phyloP scores from a whole-genome alignment of 2,797 vertebrate species.

The Orestias chungarensis region DNA sequence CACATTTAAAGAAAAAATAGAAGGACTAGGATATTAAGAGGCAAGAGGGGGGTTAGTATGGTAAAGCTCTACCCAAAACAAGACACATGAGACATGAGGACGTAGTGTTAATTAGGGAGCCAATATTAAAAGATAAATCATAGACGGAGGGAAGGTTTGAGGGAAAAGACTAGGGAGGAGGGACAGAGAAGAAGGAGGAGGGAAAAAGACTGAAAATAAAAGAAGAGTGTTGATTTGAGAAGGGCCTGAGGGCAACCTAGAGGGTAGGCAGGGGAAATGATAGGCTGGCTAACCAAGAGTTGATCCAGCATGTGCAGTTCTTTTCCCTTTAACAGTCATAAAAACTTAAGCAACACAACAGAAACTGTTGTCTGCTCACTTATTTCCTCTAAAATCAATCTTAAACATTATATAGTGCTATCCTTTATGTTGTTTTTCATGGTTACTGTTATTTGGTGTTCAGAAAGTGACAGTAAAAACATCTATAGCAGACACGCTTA shows the following conservation, averaged over 20 bases:
- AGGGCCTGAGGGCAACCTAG: constrained; percentile 74
- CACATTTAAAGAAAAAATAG: constrained; percentile 47
- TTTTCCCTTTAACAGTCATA: constrained; percentile 62
- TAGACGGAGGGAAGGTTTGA: constrained; percentile 65
- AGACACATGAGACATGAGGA: constrained; percentile 70
- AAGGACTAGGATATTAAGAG: constrained; percentile 42
- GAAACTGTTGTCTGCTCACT: constrained; percentile 47
- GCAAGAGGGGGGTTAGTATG: constrained; percentile 63
- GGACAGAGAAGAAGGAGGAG: constrained; percentile 30
- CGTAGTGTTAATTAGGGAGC: constrained; percentile 78
- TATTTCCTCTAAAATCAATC: constrained; percentile 54
- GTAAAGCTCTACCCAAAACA: constrained; percentile 73
- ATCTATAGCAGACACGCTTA: constrained; percentile 12
- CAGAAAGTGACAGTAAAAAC: not conserved
- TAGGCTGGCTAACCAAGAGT: constrained; percentile 71
- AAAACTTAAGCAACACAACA: constrained; percentile 56
- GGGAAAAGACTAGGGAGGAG: constrained; percentile 57
- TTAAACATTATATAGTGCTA: constrained; percentile 47
- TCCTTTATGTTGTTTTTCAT: constrained; percentile 58
- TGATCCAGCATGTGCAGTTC: constrained; percentile 63
- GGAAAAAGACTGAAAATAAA: constrained; percentile 45
- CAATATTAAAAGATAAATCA: constrained; percentile 81
- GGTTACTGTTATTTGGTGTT: constrained; percentile 19
- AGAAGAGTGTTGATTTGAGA: constrained; percentile 68
- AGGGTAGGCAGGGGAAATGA: constrained; percentile 72